These are phyloP conservation scores for Hoplostethus atlanticus DNA, from an alignment of 2,797 vertebrate genomes.

Conservation along the genomic window DNA sequence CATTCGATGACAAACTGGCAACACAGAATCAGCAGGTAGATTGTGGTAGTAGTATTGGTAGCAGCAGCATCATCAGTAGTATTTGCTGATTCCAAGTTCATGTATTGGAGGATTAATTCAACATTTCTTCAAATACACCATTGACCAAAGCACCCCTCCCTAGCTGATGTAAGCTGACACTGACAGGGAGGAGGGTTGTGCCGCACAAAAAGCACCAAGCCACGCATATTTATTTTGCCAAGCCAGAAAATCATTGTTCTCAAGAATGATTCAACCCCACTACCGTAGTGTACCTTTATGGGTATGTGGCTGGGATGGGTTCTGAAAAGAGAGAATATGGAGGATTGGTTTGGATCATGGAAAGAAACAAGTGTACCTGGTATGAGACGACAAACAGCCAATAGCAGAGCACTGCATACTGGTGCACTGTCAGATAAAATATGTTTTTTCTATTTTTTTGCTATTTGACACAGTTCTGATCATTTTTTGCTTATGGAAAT, in stretches of 20 bases:
- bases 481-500: too few species aligned
- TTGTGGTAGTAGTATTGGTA: not conserved
- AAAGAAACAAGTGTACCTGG: too few species aligned
- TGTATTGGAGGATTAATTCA: too few species aligned
- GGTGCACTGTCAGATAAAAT: too few species aligned
- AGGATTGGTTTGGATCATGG: not conserved
- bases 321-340: slow-evolving; percentile 26
- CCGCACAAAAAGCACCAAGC: not conserved
- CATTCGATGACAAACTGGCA: not conserved
- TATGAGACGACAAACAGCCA: too few species aligned
- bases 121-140: not conserved
- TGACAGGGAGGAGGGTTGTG: not conserved
- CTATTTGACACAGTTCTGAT: too few species aligned
- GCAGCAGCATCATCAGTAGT: not conserved
- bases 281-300: slow-evolving; percentile 17
- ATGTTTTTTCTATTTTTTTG: too few species aligned
- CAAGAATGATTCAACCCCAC: slow-evolving; percentile 4
- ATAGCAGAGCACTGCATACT: too few species aligned
- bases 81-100: not conserved
- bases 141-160: not conserved
- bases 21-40: not conserved
- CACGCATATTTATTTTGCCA: not conserved
- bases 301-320: slow-evolving; percentile 7
- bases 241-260: not conserved
- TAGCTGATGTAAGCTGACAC: not conserved